Evolutionary conservation across 2,888 invertebrate genomes (phyloP), one percentile per base, ranked within the genome.

Genomic region (Heliconius ethilla): DNA sequence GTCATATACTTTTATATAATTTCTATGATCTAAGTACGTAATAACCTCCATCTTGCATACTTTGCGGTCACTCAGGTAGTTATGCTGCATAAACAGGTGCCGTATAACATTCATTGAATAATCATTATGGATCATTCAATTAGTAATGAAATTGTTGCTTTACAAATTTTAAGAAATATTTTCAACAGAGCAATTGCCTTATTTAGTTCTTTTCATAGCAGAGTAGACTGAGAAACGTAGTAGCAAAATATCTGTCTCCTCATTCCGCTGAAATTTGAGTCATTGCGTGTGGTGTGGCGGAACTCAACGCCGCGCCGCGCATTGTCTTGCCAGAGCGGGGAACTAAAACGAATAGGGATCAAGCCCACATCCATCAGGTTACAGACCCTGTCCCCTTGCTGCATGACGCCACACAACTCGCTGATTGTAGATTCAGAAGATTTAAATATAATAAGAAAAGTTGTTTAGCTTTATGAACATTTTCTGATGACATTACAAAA

Each of bases 31-130:
- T 33, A 22, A 33, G n/a, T n/a, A 67, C 67, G 15, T 65, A 65
- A 65, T 29, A 67, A 67, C 67, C n/a, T 67, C 67, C n/a, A 67
- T 37, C 37, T 67, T 37, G 33, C 67, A 67, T 67, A 67, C 11
- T 67, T 67, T 37, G 33, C 67, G 67, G 65, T n/a, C 67, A 37
- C 67, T 10, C 67, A n/a, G 37, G 37, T 37, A 33, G 66, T 66
- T 67, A 67, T 67, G 67, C 37, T 37, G 29, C 1, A 37, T 37
- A 65, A 67, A 67, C 67, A 37, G 66, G 37, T 67, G 25, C 27
- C 62, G 13, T 62, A 62, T 62, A 62, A 62, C 5, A 37, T 67
- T 67, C n/a, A 67, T 67, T 67, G 37, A 40, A n/a, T 37, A 67
- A 67, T 67, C 37, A 40, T n/a, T 37, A 37, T 67, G 22, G n/a